These are phyloP conservation scores for Ornithoptera priamus DNA, from an alignment of 2,888 invertebrate genomes.

Conservation along the genomic window DNA sequence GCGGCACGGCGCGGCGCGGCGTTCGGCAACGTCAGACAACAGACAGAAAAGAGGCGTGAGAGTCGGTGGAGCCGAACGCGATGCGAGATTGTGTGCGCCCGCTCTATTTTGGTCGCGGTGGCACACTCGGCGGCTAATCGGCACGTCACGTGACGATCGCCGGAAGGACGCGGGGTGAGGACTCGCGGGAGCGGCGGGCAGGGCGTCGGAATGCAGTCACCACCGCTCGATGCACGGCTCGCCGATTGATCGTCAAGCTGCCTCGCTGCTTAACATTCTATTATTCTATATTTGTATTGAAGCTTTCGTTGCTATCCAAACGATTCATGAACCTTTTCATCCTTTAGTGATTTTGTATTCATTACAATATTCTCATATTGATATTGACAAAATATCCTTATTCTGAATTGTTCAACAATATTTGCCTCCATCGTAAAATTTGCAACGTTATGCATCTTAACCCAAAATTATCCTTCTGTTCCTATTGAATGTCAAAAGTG, in stretches of 20 bases:
- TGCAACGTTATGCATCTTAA: not conserved
- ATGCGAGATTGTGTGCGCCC: slow-evolving; percentile 64
- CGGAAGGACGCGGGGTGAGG: slow-evolving; percentile 74
- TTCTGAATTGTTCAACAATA: not conserved
- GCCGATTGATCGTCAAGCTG: slow-evolving; percentile 65
- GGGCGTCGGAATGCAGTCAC: slow-evolving; percentile 76
- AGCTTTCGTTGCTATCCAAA: slow-evolving; percentile 22
- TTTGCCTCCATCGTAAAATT: not conserved
- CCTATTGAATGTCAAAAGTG: not conserved
- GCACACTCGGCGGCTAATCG: slow-evolving; percentile 77
- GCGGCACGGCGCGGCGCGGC: slow-evolving; percentile 34
- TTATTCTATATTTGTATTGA: slow-evolving; percentile 26
- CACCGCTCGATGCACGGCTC: slow-evolving; percentile 66
- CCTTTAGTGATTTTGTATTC: slow-evolving; percentile 1
- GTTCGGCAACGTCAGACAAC: slow-evolving; percentile 45
- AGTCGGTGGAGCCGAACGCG: slow-evolving; percentile 62
- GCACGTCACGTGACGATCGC: slow-evolving; percentile 76
- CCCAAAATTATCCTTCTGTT: not conserved
- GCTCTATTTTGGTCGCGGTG: slow-evolving; percentile 77
- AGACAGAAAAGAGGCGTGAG: slow-evolving; percentile 52
- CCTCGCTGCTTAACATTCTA: slow-evolving; percentile 35
- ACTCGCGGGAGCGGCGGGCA: slow-evolving; percentile 43
- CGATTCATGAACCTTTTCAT: slow-evolving; percentile 9
- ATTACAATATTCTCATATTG: not conserved
- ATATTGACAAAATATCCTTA: not conserved